Conservation (phyloP, 2,888 invertebrate genomes). For the Baronia brevicornis region DNA sequence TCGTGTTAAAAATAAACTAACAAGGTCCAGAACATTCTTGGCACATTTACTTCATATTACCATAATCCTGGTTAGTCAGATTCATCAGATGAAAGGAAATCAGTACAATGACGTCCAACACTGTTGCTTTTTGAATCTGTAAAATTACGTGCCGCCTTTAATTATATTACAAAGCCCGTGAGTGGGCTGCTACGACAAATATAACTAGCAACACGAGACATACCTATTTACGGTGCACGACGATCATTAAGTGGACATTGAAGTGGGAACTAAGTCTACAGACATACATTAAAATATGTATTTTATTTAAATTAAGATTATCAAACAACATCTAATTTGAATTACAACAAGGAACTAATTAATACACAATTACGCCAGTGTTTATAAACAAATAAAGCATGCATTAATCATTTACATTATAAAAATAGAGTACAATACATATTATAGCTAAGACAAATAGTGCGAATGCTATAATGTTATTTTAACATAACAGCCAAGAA, state of each 20-base stretch:
- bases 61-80: constrained; percentile 45
- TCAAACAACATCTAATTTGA: constrained; percentile 19
- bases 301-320: too few species aligned
- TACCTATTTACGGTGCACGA: constrained; percentile 37
- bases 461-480: too few species aligned
- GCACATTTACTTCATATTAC: constrained; percentile 31
- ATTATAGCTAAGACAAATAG: constrained; percentile 3
- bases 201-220: constrained; percentile 23
- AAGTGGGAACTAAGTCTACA: constrained; percentile 27
- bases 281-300: constrained; percentile 12
- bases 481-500: too few species aligned
- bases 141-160: constrained; percentile 43
- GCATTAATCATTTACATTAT: constrained; percentile 25
- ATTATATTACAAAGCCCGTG: constrained; percentile 20
- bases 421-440: constrained; percentile 1
- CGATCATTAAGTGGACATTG: constrained; percentile 29
- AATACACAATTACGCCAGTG: constrained; percentile 66
- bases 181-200: constrained; percentile 21
- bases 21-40: constrained; percentile 23
- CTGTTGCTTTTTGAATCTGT: constrained; percentile 52
- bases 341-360: constrained; percentile 21
- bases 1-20: constrained; percentile 41
- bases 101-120: constrained; percentile 45
- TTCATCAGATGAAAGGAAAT: constrained; percentile 44
- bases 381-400: constrained; percentile 38